Evolutionary conservation across 2,888 invertebrate genomes (phyloP), one percentile per base, ranked within the genome.

Genomic region (Colletes collaris): DNA sequence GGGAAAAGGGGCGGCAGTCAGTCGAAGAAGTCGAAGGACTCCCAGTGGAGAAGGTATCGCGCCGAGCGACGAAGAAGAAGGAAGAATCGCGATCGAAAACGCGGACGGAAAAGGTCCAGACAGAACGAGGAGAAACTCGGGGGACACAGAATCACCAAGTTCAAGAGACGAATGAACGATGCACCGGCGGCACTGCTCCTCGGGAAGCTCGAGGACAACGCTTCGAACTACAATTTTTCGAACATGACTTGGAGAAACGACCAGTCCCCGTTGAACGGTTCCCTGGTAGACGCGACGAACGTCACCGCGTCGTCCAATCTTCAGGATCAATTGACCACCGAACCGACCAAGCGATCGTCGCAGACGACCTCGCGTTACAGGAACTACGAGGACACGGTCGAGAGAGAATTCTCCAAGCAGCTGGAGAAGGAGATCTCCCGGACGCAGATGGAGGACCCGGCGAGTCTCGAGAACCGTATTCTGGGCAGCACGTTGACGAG

Each of bases 371-470:
- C 72, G 4, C 82, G 82, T 27, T 76, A 63, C 19, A 72, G 68
- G 4, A 62, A 46, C 8, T 82, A 84, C 44, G 64, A 71, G 65
- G 89, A 86, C 63, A 90, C 89, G 46, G 87, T 91, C 4, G 91
- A 91, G 69, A 86, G 89, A 27, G 90, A 91, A 37, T 88, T 91
- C 49, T 90, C 91, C 3, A 89, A 87, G 35, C 89, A 91, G 71
- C 77, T 91, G 27, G 90, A 91, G 60, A 89, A 85, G 53, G 91
- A 91, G 77, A 90, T 90, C 67, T 82, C 86, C 11, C 83, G 87
- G 74, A 86, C 87, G 6, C 81, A 82, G 19, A 70, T 84, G 62
- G 83, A 85, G 58, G 84, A 84, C 6, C 60, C 77, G 0, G 78
- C 84, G 3, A 83, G 81, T 11, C 35, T 86, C 50, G 84, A 86